Evolutionary conservation across 1,140 invertebrate genomes (phyloP).

Genomic region (Microplitis mediator): DNA sequence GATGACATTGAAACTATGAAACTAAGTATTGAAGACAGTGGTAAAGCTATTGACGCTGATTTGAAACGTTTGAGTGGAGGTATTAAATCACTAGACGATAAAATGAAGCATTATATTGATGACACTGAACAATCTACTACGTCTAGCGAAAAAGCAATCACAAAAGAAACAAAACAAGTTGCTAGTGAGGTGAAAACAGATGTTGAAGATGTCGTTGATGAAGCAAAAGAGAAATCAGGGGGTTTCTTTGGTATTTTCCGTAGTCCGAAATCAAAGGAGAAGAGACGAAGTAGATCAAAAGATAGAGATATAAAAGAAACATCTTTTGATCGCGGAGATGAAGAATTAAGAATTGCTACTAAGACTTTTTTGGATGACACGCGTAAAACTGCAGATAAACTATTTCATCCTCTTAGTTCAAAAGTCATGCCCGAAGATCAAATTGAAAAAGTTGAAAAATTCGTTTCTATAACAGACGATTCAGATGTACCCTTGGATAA

Average conservation of each 20-base stretch:
- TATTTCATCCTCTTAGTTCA: background rate
- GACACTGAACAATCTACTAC: background rate
- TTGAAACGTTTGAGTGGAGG: conserved; percentile 11
- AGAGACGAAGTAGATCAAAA: conserved; percentile 39
- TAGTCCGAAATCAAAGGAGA: conserved; percentile 44
- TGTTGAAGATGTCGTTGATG: conserved; percentile 16
- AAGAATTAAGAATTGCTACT: conserved; percentile 31
- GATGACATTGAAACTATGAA: conserved; percentile 3
- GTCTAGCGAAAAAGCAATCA: no score
- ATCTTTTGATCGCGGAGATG: conserved; percentile 34
- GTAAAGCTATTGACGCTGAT: conserved; percentile 9
- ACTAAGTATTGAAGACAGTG: conserved; percentile 4
- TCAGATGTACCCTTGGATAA: conserved; percentile 39
- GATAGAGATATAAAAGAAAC: conserved; percentile 31
- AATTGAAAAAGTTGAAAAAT: conserved; percentile 32
- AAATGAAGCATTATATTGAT: conserved; percentile 8
- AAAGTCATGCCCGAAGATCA: conserved; percentile 5
- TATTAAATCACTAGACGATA: conserved; percentile 8
- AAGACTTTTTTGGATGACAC: conserved; percentile 36
- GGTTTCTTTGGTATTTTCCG: conserved; percentile 46
- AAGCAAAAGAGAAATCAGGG: conserved; percentile 27
- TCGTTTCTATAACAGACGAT: conserved; percentile 29
- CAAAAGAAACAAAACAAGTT: background rate
- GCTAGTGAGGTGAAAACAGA: background rate
- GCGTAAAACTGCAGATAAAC: conserved; percentile 33